These are phyloP conservation scores for Rutilus rutilus DNA, from an alignment of 2,113 vertebrate genomes.

Conservation along the genomic window DNA sequence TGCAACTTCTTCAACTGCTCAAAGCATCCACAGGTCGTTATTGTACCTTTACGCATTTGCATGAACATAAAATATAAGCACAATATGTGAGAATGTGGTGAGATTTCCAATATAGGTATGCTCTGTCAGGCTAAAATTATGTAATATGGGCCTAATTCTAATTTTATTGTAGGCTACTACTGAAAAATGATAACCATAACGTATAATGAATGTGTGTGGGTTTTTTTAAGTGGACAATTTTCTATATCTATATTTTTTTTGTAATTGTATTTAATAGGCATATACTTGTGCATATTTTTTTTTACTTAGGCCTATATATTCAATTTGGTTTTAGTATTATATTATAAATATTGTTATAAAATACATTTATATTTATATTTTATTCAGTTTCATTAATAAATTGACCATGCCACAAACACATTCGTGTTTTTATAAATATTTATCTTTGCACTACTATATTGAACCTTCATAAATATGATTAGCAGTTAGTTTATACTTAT, in stretches of 20 bases:
- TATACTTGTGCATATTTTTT: not conserved
- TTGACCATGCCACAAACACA: not conserved
- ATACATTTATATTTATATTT: not conserved
- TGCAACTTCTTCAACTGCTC: slow-evolving; percentile 47
- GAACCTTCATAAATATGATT: not conserved
- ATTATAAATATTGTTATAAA: not conserved
- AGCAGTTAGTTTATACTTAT: not conserved
- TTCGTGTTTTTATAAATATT: not conserved
- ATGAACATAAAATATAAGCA: slow-evolving; percentile 3
- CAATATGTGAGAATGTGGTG: not conserved
- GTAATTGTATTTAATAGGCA: not conserved
- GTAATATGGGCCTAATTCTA: not conserved
- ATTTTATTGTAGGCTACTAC: not conserved
- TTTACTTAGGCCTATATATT: not conserved
- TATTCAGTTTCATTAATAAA: not conserved
- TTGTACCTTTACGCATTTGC: slow-evolving; percentile 10
- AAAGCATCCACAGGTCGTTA: slow-evolving; percentile 56
- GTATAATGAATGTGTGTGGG: not conserved
- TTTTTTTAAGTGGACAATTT: not conserved
- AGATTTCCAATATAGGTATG: not conserved
- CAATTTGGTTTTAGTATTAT: not conserved
- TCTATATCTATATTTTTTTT: not conserved
- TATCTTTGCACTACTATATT: not conserved
- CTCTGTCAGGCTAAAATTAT: not conserved
- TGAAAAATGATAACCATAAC: not conserved